Percentiles rank a stretch among this genome's conserved stretches.
Evolutionary conservation across 2,888 invertebrate species (phyloP).

Genomic region (Slavum lentiscoides): DNA sequence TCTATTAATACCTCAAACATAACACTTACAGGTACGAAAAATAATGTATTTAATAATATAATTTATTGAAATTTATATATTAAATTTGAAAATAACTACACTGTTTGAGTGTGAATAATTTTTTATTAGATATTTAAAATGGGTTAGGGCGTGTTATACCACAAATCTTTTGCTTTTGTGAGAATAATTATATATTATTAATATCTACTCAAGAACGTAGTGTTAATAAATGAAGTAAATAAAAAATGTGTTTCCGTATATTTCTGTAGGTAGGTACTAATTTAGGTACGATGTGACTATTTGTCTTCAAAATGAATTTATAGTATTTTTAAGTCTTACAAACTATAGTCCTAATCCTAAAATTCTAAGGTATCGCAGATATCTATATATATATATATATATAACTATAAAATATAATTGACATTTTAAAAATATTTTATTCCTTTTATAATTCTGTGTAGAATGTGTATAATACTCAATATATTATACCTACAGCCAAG

Average conservation of each 20-base stretch:
- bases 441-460: background rate
- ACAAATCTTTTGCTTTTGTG: background rate
- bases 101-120: background rate
- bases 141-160: background rate
- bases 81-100: constrained; percentile 6
- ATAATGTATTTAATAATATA: constrained; percentile 32
- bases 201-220: background rate
- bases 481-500: background rate
- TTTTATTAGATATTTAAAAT: background rate
- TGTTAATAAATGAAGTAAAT: background rate
- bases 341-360: background rate
- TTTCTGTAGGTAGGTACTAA: background rate
- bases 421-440: constrained; percentile 37
- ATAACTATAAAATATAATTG: constrained; percentile 34
- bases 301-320: background rate
- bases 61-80: constrained; percentile 37
- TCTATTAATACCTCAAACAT: constrained; percentile 21
- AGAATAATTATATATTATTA: background rate
- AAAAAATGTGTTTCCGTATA: background rate
- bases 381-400: background rate
- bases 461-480: constrained; percentile 5
- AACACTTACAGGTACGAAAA: constrained; percentile 17
- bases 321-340: background rate
- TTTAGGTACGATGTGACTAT: background rate
- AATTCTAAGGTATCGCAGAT: background rate